Evolutionary conservation across 1,140 invertebrate species (phyloP), one percentile per base, ranked within the genome.

Genomic region (Hylaeus anthracinus): DNA sequence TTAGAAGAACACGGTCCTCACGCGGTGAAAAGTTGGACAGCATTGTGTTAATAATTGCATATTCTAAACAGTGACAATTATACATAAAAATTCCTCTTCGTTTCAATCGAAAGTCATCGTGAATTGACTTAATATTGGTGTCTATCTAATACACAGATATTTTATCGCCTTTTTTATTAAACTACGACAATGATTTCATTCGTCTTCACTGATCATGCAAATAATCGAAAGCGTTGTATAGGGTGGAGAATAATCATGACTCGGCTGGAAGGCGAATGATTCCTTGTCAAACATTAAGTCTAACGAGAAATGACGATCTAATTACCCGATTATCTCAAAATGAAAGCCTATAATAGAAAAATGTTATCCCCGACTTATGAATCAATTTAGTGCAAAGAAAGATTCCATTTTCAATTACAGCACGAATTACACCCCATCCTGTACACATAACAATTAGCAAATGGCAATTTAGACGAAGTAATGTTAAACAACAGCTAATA

Each of bases 11-110:
- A 67, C n/a, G 6, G 9, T 67, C 14, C 26, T 56, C 77, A 64
- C 60, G 51, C 73, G 76, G 70, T 64, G 64, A 56, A 3, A 79
- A 73, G 77, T 79, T 79, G 77, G 77, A 79, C 77, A 79, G 77
- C 77, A 53, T 73, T 79, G 48, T 63, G 43, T 63, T 14, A 78
- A 78, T 48, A 51, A 78, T 64, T 15, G 39, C 43, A 71, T 10
- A 37, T 53, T 73, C 41, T 73, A 79, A 65, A 56, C 43, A 56
- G 71, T 37, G 37, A 73, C 5, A 39, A 73, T 12, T 79, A 51
- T 15, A 39, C 48, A 48, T 48, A 45, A 65, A 53, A 45, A 55
- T 73, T 56, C 53, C 43, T 48, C 10, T 26, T 37, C 64, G 43
- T 65, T 58, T 79, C 70, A 45, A 65, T 66, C 43, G 15, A 26